Evolutionary conservation across 2,888 invertebrate genomes (phyloP), one percentile per base, ranked within the genome.

Genomic region (Magallana nippona): DNA sequence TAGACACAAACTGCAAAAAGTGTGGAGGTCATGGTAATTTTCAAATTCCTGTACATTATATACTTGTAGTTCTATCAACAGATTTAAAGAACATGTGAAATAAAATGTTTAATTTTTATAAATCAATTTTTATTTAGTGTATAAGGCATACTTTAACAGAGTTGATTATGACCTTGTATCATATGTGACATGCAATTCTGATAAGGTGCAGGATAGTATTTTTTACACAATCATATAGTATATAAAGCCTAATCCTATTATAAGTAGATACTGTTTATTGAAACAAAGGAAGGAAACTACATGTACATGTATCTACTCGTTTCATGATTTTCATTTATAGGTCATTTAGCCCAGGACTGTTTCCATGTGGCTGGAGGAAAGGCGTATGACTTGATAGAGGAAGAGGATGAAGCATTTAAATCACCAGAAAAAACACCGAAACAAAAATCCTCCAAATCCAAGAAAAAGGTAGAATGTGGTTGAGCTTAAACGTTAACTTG

Each of bases 1-100:
- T 92, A 22, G 91, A 94, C 86, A 94, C 94, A 17, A 91, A 89
- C 0, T 94, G 94, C 86, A 91, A 88, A 82, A 92, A 93, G 84
- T 94, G 94, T 91, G 93, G 93, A 17, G 93, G 92, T 10, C 89
- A 88, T 83, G 92, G 92, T 92, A 82, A 79, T 78, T 13, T 8
- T 11, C 27, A 77, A 17, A 22, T 32, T 22, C 27, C 17, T 44
- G 44, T 44, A 44, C 44, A 44, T 5, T 44, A 44, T 44, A n/a
- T n/a, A n/a, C n/a, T n/a, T n/a, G n/a, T n/a, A 44, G 44, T 44
- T 44, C 44, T 5, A 44, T 0, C 44, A 44, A 44, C 5, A 27
- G 27, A 27, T 27, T 27, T 27, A 27, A 27, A 44, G 44, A 44
- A 5, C 44, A 44, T 60, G 62, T n/a, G 3, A 60, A n/a, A 60